Evolutionary conservation across 2,797 vertebrate genomes (phyloP).

Genomic region (Malacoraja senta): DNA sequence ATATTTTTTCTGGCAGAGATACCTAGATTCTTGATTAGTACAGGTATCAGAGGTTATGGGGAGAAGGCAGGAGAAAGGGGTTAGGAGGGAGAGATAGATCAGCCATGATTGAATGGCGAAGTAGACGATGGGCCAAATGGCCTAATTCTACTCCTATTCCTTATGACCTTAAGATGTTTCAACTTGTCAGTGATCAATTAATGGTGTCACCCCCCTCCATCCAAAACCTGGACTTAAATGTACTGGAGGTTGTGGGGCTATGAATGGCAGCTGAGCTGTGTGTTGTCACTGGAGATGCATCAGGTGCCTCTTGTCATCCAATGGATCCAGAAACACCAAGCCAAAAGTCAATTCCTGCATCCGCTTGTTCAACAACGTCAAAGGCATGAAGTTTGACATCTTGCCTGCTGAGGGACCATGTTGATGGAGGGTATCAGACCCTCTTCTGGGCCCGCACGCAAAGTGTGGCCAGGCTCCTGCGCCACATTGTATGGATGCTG

Average conservation of each 20-base stretch:
- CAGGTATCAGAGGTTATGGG: too few relatives aligned
- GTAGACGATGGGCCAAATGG: too few relatives aligned
- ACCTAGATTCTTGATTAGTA: too few relatives aligned
- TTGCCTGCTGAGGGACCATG: neutral
- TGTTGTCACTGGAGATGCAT: neutral
- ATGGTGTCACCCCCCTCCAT: neutral
- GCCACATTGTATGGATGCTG: too few relatives aligned
- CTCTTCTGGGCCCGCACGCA: too few relatives aligned
- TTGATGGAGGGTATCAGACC: too few relatives aligned
- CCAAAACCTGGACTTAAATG: conserved; percentile 8
- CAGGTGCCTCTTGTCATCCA: neutral
- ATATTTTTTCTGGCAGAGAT: too few relatives aligned
- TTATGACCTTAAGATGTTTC: neutral
- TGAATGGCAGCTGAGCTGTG: neutral
- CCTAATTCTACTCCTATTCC: too few relatives aligned
- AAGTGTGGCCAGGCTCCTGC: too few relatives aligned
- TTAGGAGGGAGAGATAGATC: too few relatives aligned
- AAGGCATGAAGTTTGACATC: neutral
- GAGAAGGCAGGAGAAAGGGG: too few relatives aligned
- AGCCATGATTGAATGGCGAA: too few relatives aligned
- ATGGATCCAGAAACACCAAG: neutral
- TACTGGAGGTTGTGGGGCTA: neutral
- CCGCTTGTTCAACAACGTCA: neutral
- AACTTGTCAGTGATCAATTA: conserved; percentile 8
- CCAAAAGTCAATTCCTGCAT: neutral